Percentiles rank a stretch among this genome's conserved stretches.
Evolutionary conservation across 2,888 invertebrate genomes (phyloP).

Genomic region (Netelia melanura): DNA sequence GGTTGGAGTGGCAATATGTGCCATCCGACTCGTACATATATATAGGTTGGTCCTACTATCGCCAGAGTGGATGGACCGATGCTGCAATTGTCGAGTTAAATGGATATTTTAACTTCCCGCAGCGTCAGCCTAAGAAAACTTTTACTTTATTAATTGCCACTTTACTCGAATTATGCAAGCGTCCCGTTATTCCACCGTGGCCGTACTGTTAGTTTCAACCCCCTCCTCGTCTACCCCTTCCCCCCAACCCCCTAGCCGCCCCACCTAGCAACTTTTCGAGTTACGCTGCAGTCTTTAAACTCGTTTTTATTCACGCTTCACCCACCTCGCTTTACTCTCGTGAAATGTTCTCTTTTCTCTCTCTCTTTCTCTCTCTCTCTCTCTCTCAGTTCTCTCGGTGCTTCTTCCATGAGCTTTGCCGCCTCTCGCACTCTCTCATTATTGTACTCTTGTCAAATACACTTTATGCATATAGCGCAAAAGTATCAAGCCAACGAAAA

Average conservation of each 20-base stretch:
- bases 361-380: slow-evolving; percentile 31
- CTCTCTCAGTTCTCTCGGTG: slow-evolving; percentile 8
- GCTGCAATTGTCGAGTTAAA: slow-evolving; percentile 69
- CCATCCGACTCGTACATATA: slow-evolving; percentile 29
- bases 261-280: slow-evolving; percentile 57
- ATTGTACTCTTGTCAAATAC: slow-evolving; percentile 60
- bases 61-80: slow-evolving; percentile 64
- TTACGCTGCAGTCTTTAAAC: slow-evolving; percentile 67
- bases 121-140: slow-evolving; percentile 69
- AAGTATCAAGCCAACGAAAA: slow-evolving; percentile 18
- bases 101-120: slow-evolving; percentile 69
- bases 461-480: slow-evolving; percentile 32
- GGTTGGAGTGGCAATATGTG: background rate
- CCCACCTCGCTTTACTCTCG: slow-evolving; percentile 62
- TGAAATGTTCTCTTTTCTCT: slow-evolving; percentile 56
- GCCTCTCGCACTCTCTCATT: slow-evolving; percentile 51
- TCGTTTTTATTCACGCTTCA: slow-evolving; percentile 69
- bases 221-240: background rate
- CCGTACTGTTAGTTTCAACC: slow-evolving; percentile 46
- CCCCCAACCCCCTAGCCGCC: background rate
- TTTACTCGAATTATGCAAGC: slow-evolving; percentile 69
- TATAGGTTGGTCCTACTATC: slow-evolving; percentile 47
- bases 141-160: slow-evolving; percentile 69
- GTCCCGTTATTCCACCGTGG: slow-evolving; percentile 63
- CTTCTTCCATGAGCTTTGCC: slow-evolving; percentile 28